These are phyloP conservation scores for Nipponacmea schrenckii DNA, from an alignment of 2,888 invertebrate genomes.

Conservation along the genomic window DNA sequence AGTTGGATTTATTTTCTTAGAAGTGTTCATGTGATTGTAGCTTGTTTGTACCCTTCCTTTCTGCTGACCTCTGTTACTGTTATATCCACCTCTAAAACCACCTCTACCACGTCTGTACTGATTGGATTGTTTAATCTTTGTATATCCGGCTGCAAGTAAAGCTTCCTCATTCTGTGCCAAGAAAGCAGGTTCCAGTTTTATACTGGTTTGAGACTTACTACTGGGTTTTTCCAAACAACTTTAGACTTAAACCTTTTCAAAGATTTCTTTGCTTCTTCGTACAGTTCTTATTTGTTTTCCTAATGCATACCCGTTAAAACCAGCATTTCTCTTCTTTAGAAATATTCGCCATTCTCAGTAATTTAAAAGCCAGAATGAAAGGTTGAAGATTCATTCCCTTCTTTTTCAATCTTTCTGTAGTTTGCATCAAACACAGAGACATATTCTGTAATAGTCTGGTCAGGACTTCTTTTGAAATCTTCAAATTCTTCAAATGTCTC, in stretches of 20 bases:
- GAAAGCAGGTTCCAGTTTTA: background rate
- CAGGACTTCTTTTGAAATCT: too few species aligned
- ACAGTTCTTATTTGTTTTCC: background rate
- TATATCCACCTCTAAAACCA: background rate
- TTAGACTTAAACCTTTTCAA: background rate
- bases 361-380: too few species aligned
- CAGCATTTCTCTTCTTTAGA: background rate
- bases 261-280: background rate
- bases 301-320: background rate
- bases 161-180: background rate
- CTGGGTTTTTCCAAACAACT: too few species aligned
- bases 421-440: too few species aligned
- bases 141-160: background rate
- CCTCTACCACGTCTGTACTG: background rate
- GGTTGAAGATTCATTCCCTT: too few species aligned
- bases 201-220: too few species aligned
- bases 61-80: background rate
- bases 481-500: too few species aligned
- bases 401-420: too few species aligned
- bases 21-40: background rate
- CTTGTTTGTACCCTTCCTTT: background rate
- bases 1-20: background rate
- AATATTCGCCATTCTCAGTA: background rate
- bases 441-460: too few species aligned
- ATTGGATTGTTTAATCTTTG: too few species aligned